A percentile compares a stretch with the other conserved stretches of the same genome.
Evolutionary conservation across 2,797 vertebrate genomes (phyloP).

Genomic region (Microctenopoma stevenorrisi): DNA sequence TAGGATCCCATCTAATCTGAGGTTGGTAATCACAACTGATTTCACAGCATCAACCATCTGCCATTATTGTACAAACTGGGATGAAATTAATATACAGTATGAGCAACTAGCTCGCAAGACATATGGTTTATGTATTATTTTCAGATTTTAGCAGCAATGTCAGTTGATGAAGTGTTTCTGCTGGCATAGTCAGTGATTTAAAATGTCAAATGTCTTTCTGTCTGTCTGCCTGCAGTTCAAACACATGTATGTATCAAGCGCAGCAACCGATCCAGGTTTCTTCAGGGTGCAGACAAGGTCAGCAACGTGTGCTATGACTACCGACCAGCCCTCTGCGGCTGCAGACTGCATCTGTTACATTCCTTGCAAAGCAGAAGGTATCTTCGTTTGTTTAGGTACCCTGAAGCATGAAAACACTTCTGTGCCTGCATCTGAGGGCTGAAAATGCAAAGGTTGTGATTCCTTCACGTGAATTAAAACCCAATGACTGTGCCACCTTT

Average conservation of each 20-base stretch:
- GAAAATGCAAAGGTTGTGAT: constrained; percentile 57
- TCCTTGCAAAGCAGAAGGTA: constrained; percentile 68
- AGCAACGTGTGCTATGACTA: constrained; percentile 73
- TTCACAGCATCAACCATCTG: constrained; percentile 30
- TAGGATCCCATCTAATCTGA: constrained; percentile 35
- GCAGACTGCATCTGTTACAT: constrained; percentile 76
- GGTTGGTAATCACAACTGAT: constrained; percentile 48
- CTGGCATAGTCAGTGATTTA: constrained; percentile 47
- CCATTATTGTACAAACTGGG: constrained; percentile 37
- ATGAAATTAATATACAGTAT: constrained; percentile 41
- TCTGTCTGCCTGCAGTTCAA: constrained; percentile 56
- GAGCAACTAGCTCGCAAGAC: constrained; percentile 52
- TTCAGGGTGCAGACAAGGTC: constrained; percentile 72
- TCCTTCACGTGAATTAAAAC: constrained; percentile 67
- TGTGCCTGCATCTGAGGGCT: constrained; percentile 41
- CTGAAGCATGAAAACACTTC: constrained; percentile 66
- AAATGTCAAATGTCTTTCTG: constrained; percentile 40
- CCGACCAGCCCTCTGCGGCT: constrained; percentile 63
- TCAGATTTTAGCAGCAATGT: constrained; percentile 61
- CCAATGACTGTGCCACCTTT: constrained; percentile 67
- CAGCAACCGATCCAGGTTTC: constrained; percentile 50
- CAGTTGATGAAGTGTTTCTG: constrained; percentile 58
- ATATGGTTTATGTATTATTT: constrained; percentile 57
- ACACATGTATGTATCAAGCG: constrained; percentile 55
- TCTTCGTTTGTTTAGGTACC: constrained; percentile 74